Evolutionary conservation across 2,888 invertebrate genomes (phyloP).

Genomic region (Himalopsyche tibetana): DNA sequence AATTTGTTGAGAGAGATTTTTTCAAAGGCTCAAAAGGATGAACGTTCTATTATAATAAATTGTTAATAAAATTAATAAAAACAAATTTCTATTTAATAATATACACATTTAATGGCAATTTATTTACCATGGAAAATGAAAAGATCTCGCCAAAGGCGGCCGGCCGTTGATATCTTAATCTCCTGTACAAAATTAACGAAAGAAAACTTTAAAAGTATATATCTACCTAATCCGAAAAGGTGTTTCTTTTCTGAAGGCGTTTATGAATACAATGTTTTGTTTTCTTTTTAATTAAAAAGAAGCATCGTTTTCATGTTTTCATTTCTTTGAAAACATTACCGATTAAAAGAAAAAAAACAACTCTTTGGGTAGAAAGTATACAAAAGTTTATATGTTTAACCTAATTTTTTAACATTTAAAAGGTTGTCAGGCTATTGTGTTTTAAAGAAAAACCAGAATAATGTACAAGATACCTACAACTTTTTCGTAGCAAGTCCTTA

Average conservation of each 20-base stretch:
- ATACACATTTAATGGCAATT: not conserved
- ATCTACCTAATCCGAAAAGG: not conserved
- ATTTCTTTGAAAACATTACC: not conserved
- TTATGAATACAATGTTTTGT: slow-evolving; percentile 23
- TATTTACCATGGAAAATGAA: not conserved
- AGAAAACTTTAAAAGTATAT: slow-evolving; percentile 11
- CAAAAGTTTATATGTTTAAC: no score
- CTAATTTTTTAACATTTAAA: not conserved
- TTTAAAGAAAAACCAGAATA: no score
- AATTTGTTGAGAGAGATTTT: no score
- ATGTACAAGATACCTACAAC: no score
- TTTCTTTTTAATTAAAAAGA: slow-evolving; percentile 3
- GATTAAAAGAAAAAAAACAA: not conserved
- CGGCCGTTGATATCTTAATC: not conserved
- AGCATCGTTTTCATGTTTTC: not conserved
- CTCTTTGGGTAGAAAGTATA: no score
- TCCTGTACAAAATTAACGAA: not conserved
- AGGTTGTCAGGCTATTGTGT: not conserved
- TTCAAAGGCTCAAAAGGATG: no score
- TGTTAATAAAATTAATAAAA: no score
- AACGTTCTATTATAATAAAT: no score
- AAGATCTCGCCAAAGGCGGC: not conserved
- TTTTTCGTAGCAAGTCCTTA: no score
- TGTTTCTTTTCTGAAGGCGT: not conserved
- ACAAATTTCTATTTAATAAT: not conserved